Evolutionary conservation across 2,888 invertebrate species (phyloP).

Genomic region (Drosophila demipolita): DNA sequence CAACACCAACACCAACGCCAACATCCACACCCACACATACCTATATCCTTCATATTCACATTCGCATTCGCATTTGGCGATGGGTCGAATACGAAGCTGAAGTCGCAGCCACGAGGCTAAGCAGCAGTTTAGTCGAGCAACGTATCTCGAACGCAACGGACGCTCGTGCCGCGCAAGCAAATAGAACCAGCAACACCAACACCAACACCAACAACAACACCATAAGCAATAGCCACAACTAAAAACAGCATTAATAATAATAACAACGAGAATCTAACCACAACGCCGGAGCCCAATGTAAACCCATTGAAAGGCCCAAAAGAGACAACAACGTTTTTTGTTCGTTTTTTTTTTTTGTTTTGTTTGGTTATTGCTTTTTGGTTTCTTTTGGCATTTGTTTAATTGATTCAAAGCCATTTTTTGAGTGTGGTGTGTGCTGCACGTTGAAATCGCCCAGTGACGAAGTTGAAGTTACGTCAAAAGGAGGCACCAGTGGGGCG

Average conservation of each 20-base stretch:
- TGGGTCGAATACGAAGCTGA: constrained; percentile 36
- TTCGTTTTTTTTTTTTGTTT: constrained; percentile 14
- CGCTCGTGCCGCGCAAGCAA: constrained; percentile 40
- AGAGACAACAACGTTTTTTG: not conserved
- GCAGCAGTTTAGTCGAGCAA: constrained; percentile 79
- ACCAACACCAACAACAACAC: constrained; percentile 5
- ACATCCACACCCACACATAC: not conserved
- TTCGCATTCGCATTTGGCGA: constrained; percentile 38
- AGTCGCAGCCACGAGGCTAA: constrained; percentile 37
- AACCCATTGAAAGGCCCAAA: constrained; percentile 8
- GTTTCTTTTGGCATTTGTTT: constrained; percentile 17
- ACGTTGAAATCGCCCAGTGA: constrained; percentile 13
- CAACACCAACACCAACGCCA: not conserved
- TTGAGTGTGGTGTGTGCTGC: constrained; percentile 16
- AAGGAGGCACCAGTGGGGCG: constrained; percentile 50
- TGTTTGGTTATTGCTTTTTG: constrained; percentile 11
- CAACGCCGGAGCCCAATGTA: constrained; percentile 15
- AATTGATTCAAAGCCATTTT: constrained; percentile 28
- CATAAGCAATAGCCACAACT: constrained; percentile 42
- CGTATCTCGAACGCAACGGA: constrained; percentile 81
- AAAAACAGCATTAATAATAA: constrained; percentile 34
- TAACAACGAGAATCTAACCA: constrained; percentile 22
- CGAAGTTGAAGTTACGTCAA: constrained; percentile 71
- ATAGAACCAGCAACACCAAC: constrained; percentile 1
- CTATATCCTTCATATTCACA: not conserved